Conservation (phyloP, 2,113 vertebrate species). For the Potamarius usumacintae region DNA sequence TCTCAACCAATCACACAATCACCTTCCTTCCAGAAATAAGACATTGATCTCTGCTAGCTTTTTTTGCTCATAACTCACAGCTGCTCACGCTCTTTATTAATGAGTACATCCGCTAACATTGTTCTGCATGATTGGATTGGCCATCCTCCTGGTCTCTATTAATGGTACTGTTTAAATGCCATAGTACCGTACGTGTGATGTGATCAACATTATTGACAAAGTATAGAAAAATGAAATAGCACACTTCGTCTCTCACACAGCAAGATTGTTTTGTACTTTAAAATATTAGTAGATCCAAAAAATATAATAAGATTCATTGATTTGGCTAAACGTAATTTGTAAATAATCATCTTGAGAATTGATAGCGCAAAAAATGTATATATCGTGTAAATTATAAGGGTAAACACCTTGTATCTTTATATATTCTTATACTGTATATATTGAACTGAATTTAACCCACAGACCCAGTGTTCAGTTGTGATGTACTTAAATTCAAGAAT, state of each 20-base stretch:
- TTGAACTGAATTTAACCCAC: slow-evolving; percentile 10
- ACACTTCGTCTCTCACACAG: not conserved
- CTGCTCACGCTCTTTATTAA: too few relatives aligned
- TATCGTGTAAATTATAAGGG: not conserved
- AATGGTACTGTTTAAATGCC: not conserved
- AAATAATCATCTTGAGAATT: not conserved
- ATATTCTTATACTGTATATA: not conserved
- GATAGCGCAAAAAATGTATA: not conserved
- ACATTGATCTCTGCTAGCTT: too few relatives aligned
- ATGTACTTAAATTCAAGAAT: slow-evolving; percentile 52
- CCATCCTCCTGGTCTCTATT: not conserved
- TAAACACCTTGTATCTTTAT: not conserved
- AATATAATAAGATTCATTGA: not conserved
- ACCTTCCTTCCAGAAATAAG: too few relatives aligned
- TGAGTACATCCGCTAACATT: not conserved
- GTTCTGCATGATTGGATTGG: not conserved
- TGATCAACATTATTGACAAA: not conserved
- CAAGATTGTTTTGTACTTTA: not conserved
- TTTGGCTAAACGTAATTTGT: not conserved
- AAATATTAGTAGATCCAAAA: not conserved
- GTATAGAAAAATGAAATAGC: not conserved
- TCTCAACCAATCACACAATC: too few relatives aligned
- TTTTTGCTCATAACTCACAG: too few relatives aligned
- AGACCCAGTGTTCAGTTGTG: slow-evolving; percentile 48
- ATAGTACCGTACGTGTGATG: not conserved